Percentiles rank a stretch among this genome's conserved stretches.
phyloP scores from a whole-genome alignment of 1,140 invertebrate species.

The Pemphigus obesinymphae region DNA sequence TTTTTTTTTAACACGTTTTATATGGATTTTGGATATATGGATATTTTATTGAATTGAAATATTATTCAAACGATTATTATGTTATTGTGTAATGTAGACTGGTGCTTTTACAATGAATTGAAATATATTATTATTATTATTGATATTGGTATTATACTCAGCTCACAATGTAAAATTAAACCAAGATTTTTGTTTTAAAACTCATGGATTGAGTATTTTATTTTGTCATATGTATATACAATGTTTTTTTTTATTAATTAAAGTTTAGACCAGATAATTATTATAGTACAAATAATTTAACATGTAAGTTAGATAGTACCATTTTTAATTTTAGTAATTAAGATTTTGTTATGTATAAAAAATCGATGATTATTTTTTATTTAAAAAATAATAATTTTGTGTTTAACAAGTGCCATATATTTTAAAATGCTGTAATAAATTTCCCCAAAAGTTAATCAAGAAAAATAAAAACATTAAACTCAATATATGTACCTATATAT shows the following conservation, averaged over 20 bases:
- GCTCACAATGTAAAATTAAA: conserved; percentile 16
- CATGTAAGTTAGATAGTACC: conserved; percentile 16
- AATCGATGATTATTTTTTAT: background rate
- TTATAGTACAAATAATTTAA: conserved; percentile 35
- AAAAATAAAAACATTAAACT: background rate
- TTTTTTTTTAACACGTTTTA: conserved; percentile 1
- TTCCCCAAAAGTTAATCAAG: background rate
- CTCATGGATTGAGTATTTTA: conserved; percentile 25
- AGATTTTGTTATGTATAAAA: conserved; percentile 17
- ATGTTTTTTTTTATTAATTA: conserved; percentile 14
- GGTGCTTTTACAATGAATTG: conserved; percentile 20
- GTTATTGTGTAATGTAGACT: conserved; percentile 11
- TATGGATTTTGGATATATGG: background rate
- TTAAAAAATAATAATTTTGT: background rate
- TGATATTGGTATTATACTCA: conserved; percentile 13
- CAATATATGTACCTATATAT: background rate
- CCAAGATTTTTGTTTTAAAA: background rate
- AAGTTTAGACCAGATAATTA: conserved; percentile 23
- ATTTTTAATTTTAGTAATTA: conserved; percentile 14
- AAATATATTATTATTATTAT: conserved; percentile 15
- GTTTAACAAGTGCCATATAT: conserved; percentile 36
- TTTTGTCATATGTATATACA: conserved; percentile 7
- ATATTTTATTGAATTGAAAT: background rate
- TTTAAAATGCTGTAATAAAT: background rate
- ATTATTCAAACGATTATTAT: background rate